These are phyloP conservation scores for Brevimyrus niger DNA, from an alignment of 2,113 vertebrate species.

Conservation along the genomic window DNA sequence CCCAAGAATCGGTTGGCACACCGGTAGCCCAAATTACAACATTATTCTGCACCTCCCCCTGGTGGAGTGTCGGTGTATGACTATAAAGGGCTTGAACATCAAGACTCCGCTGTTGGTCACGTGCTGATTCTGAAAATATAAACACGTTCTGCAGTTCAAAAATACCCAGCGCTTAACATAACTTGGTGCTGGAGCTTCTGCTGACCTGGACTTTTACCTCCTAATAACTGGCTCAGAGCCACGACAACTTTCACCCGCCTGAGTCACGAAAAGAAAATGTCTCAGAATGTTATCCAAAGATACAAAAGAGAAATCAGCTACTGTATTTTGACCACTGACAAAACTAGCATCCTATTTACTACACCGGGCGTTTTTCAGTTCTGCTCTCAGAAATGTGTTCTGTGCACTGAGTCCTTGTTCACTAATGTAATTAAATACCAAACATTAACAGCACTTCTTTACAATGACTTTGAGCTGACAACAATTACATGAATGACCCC, in stretches of 20 bases:
- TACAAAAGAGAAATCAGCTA: conserved; percentile 13
- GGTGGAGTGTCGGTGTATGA: background rate
- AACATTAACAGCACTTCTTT: conserved; percentile 17
- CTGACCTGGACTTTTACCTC: background rate
- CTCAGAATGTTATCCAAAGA: background rate
- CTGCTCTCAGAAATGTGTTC: background rate
- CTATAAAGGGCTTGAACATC: background rate
- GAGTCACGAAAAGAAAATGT: background rate
- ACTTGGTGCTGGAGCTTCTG: background rate
- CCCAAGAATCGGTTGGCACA: background rate
- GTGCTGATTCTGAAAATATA: background rate
- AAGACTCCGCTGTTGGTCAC: background rate
- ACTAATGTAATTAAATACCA: conserved; percentile 19
- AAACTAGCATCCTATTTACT: background rate
- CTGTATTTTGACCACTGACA: conserved; percentile 11
- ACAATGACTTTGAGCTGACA: conserved; percentile 9
- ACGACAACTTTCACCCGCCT: background rate
- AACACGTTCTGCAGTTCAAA: background rate
- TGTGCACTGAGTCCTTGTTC: conserved; percentile 7
- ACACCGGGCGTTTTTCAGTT: background rate
- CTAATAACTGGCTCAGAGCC: background rate
- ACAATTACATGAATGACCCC: conserved; percentile 10
- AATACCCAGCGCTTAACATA: background rate
- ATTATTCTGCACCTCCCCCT: background rate
- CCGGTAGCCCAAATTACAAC: background rate